Conservation (phyloP, 2,113 vertebrate species). For the Python bivittatus region DNA sequence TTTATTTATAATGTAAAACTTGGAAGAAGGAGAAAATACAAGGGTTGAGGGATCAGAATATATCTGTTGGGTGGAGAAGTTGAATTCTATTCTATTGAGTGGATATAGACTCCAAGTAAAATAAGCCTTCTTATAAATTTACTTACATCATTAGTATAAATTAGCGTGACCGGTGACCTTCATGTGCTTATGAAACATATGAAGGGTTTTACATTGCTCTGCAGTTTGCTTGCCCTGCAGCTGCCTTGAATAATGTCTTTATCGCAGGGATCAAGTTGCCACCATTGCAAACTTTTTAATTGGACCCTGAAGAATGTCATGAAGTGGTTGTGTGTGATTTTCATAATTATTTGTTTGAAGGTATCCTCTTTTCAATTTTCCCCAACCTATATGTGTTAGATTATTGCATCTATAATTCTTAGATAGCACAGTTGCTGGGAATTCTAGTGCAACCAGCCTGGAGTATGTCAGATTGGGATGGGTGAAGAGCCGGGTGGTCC, state of each 20-base stretch:
- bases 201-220: neutral
- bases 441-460: neutral
- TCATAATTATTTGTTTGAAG: neutral
- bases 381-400: neutral
- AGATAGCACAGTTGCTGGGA: neutral
- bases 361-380: neutral
- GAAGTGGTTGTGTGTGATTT: neutral
- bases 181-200: neutral
- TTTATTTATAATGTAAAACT: neutral
- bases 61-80: neutral
- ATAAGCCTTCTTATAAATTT: neutral
- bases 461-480: neutral
- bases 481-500: neutral
- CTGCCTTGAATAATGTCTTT: neutral
- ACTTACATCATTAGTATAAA: neutral
- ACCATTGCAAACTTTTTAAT: neutral
- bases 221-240: neutral
- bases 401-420: neutral
- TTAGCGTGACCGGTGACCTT: neutral
- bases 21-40: neutral
- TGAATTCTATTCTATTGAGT: neutral
- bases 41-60: neutral
- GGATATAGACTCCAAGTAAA: neutral
- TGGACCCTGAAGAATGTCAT: neutral
- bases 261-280: neutral